These are phyloP conservation scores for Alectura lathami DNA, from an alignment of 2,113 vertebrate species.

Conservation along the genomic window DNA sequence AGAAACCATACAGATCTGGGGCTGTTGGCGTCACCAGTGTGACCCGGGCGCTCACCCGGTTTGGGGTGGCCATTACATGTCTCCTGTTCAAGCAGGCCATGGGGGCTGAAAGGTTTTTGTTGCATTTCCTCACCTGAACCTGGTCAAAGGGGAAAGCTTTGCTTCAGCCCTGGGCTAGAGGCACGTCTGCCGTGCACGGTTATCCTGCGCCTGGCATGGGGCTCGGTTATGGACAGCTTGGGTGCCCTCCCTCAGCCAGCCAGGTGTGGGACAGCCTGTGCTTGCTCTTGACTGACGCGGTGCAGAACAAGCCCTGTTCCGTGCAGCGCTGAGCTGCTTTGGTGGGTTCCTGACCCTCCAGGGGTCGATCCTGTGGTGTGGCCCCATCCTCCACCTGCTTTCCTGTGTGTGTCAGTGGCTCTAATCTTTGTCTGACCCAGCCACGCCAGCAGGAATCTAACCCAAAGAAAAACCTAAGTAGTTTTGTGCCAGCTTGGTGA, in stretches of 20 bases:
- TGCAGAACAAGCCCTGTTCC: accelerated
- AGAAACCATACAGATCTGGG: neutral
- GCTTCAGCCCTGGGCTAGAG: neutral
- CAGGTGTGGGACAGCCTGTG: too few species aligned
- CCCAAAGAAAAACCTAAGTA: neutral
- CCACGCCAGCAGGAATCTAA: neutral
- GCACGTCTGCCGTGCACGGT: neutral
- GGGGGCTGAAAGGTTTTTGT: neutral
- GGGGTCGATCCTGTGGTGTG: neutral
- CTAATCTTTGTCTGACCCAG: neutral
- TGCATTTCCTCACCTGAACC: neutral
- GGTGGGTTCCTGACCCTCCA: accelerated
- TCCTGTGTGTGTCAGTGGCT: neutral
- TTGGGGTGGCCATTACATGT: neutral
- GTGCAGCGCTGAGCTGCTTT: neutral
- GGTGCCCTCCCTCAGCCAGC: neutral
- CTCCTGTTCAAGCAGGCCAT: neutral
- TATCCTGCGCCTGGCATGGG: neutral
- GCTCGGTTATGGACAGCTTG: neutral
- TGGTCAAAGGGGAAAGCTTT: neutral
- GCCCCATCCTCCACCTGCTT: neutral
- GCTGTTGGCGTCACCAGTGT: neutral
- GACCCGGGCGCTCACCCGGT: neutral
- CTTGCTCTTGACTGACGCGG: accelerated
- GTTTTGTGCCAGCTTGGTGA: neutral